Conservation (phyloP, 2,113 vertebrate genomes). For the Charadrius vociferus region DNA sequence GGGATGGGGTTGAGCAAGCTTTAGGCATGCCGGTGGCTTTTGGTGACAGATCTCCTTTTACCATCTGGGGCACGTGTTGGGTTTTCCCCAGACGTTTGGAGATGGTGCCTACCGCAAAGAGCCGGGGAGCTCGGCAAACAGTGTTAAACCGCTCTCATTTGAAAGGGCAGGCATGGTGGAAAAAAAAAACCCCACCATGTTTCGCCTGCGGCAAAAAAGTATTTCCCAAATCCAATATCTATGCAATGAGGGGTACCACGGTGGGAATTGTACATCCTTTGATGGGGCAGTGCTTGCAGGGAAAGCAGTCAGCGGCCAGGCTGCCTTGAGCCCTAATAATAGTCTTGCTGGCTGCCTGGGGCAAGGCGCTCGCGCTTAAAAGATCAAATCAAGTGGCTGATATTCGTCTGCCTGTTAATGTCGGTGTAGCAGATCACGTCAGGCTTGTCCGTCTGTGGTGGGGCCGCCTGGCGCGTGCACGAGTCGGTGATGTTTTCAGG, state of each 20-base stretch:
- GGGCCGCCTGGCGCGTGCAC: background rate
- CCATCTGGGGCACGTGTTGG: background rate
- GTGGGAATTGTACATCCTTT: slow-evolving; percentile 8
- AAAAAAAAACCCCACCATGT: background rate
- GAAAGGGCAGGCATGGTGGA: background rate
- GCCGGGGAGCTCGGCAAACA: background rate
- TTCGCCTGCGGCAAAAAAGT: background rate
- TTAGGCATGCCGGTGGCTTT: background rate
- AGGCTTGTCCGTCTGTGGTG: rapidly evolving
- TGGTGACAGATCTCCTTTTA: background rate
- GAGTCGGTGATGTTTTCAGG: background rate
- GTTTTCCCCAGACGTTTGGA: background rate
- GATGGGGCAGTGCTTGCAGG: background rate
- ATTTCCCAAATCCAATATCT: slow-evolving; percentile 47
- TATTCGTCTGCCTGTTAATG: background rate
- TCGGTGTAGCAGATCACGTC: background rate
- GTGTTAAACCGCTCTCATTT: background rate
- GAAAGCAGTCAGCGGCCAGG: background rate
- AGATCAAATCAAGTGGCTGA: background rate
- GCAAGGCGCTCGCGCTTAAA: background rate
- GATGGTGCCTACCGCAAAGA: background rate
- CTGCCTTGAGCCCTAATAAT: background rate
- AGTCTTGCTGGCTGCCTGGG: background rate
- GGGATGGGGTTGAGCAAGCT: background rate
- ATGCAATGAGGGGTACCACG: background rate